These are phyloP conservation scores for Pygathrix nemaeus DNA, from an alignment of 2,113 vertebrate genomes.

Conservation along the genomic window DNA sequence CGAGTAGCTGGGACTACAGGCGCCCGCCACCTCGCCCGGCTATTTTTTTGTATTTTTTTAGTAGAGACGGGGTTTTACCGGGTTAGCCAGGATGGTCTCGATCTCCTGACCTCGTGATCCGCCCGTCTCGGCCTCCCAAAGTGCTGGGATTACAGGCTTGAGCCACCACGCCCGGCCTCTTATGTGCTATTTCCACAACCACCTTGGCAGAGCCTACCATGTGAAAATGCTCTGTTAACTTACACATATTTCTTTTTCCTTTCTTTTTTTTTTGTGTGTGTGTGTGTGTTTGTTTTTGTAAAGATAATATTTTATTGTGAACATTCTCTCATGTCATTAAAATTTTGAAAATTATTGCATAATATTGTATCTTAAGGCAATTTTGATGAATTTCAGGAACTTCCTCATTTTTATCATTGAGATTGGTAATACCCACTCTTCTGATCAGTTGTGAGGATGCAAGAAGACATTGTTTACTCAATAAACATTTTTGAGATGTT, in stretches of 20 bases:
- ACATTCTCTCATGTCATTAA: background rate
- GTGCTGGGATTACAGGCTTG: no score
- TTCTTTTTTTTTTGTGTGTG: no score
- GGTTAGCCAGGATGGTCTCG: no score
- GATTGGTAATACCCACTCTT: background rate
- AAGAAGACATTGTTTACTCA: background rate
- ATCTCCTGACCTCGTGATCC: no score
- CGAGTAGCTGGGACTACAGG: no score
- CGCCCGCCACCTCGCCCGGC: no score
- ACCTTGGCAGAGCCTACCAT: background rate
- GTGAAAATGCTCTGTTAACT: background rate
- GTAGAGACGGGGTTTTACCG: no score
- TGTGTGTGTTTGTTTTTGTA: no score
- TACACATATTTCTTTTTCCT: background rate
- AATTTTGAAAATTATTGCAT: background rate
- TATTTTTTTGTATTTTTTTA: no score
- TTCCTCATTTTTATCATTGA: background rate
- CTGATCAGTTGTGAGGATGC: background rate
- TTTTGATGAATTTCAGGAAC: background rate
- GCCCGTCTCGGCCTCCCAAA: no score
- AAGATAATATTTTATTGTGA: background rate
- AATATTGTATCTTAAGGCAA: background rate
- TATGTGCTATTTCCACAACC: background rate
- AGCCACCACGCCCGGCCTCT: no score
- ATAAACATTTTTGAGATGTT: background rate